Evolutionary conservation across 2,888 invertebrate genomes (phyloP), one percentile per base, ranked within the genome.

Genomic region (Rosalia funebris): DNA sequence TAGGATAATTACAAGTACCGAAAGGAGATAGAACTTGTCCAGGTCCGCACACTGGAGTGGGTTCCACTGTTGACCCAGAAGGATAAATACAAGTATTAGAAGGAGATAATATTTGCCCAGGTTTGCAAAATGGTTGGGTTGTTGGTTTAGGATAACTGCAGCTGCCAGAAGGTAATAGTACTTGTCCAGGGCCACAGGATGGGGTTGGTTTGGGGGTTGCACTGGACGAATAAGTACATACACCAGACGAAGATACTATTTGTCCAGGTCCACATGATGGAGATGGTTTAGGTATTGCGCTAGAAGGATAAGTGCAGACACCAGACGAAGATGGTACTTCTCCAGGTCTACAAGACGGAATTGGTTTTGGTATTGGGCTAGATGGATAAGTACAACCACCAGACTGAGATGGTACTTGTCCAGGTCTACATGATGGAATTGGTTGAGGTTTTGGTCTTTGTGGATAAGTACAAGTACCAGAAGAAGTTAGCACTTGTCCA

Each of bases 241-340:
- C 14, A 2, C 47, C 47, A 10, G 47, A 47, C 15, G 34, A n/a
- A 17, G 47, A 47, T 34, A 47, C 15, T 37, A 45, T 47, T 56
- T 61, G 60, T n/a, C 65, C 81, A 79, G 68, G 81, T 80, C 64
- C 80, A 81, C 45, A 82, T 3, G 17, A 31, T 2, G 45, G 31
- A 25, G 10, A 9, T 12, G 64, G 61, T 9, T 4, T 11, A 16
- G 58, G 45, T 11, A 34, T 45, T 10, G 58, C 37, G 10, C n/a
- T 16, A 1, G 56, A 25, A 1, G 16, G 15, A 34, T 41, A 55
- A 10, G 47, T 46, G 17, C 61, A 61, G 16, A 2, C 15, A 11
- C 62, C 62, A 0, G 50, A 48, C 9, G 58, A 39, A 10, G 52
- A 52, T 15, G 53, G 25, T 11, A 47, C 10, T 44, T 58, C 57